phyloP scores from a whole-genome alignment of 1,140 invertebrate species.

The Penaeus vannamei region DNA sequence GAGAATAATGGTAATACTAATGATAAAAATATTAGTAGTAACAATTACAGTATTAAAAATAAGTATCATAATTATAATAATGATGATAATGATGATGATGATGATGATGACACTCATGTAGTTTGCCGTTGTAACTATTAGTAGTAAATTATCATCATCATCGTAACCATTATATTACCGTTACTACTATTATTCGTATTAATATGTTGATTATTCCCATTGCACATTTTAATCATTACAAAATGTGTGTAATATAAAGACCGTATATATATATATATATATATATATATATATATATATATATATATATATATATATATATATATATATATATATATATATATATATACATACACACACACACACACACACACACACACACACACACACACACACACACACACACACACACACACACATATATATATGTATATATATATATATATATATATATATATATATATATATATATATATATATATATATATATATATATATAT shows the following conservation, averaged over 20 bases:
- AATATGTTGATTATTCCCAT: neutral
- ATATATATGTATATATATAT: neutral
- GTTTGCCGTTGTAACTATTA: too few species aligned
- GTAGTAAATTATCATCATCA: neutral
- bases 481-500: neutral
- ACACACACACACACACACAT: neutral
- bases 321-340: constrained; percentile 5
- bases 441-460: neutral
- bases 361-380: constrained; percentile 16
- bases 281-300: constrained; percentile 16
- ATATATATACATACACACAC: constrained; percentile 16
- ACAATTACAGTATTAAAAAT: too few species aligned
- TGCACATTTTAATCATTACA: neutral
- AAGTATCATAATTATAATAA: too few species aligned
- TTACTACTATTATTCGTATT: neutral
- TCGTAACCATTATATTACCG: neutral
- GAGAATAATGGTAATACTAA: too few species aligned
- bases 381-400: constrained; percentile 16
- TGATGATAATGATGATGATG: too few species aligned
- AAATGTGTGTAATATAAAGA: neutral
- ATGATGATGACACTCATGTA: too few species aligned
- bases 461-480: neutral
- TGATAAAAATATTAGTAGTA: too few species aligned
- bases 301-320: constrained; percentile 16
- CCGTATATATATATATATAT: too few species aligned